phyloP scores from a whole-genome alignment of 2,113 vertebrate genomes.

The Callithrix jacchus region DNA sequence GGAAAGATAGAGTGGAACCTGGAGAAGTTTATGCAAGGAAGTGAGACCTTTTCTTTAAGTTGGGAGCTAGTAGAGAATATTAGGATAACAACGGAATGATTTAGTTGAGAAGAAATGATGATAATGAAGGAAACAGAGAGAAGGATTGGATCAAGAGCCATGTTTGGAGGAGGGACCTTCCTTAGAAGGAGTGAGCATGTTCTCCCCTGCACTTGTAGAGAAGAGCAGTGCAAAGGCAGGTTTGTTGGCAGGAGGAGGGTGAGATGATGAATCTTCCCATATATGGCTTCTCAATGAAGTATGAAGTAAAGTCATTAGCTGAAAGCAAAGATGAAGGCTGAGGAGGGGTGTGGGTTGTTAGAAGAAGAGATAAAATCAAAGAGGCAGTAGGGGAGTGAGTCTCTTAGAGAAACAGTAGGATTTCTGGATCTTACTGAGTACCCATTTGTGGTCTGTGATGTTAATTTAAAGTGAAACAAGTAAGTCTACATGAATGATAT shows the following conservation, averaged over 20 bases:
- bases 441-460: background rate
- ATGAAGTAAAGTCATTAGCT: background rate
- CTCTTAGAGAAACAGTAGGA: background rate
- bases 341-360: background rate
- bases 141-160: background rate
- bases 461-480: background rate
- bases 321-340: background rate
- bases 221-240: background rate
- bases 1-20: background rate
- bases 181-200: background rate
- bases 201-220: background rate
- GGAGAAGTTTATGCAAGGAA: background rate
- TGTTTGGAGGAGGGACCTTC: background rate
- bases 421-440: background rate
- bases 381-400: background rate
- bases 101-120: background rate
- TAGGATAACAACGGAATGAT: background rate
- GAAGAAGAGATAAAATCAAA: background rate
- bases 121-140: background rate
- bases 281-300: background rate
- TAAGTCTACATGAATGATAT: background rate
- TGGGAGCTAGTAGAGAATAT: background rate
- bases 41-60: background rate
- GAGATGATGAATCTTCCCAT: background rate
- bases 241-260: too few relatives aligned